A percentile compares a stretch with the other conserved stretches of the same genome.
Evolutionary conservation across 2,888 invertebrate genomes (phyloP).

Genomic region (Aspidapion aeneum): DNA sequence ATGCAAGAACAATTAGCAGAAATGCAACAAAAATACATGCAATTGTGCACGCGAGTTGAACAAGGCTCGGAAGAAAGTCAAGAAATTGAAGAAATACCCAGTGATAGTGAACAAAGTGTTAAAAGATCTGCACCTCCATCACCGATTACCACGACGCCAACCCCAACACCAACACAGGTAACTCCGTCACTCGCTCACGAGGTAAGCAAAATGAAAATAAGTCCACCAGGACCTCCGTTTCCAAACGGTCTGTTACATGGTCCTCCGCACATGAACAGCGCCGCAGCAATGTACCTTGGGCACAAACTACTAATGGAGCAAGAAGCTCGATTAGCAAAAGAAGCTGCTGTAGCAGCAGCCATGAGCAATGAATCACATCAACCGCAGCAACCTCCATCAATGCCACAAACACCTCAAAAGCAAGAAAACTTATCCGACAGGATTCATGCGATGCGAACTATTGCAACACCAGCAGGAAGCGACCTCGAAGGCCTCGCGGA

Average conservation of each 20-base stretch:
- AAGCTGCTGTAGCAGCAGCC: constrained; percentile 57
- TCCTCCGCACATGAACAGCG: constrained; percentile 50
- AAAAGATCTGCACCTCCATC: constrained; percentile 54
- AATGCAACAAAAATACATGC: constrained; percentile 89
- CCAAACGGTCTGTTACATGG: constrained; percentile 46
- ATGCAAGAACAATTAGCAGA: constrained; percentile 88
- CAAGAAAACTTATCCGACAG: constrained; percentile 75
- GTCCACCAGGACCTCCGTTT: constrained; percentile 50
- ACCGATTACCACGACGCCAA: constrained; percentile 51
- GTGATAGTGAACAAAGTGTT: constrained; percentile 62
- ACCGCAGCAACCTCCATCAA: constrained; percentile 32
- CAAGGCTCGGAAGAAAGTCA: constrained; percentile 73
- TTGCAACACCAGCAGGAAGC: constrained; percentile 63
- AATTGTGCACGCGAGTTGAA: constrained; percentile 82
- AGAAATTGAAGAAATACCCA: constrained; percentile 69
- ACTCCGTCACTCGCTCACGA: constrained; percentile 38
- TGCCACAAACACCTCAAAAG: constrained; percentile 42
- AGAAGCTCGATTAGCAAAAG: constrained; percentile 69
- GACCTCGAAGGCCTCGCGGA: constrained; percentile 90
- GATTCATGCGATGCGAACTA: constrained; percentile 70
- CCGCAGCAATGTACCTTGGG: constrained; percentile 69
- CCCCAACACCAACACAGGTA: constrained; percentile 47
- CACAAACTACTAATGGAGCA: constrained; percentile 78
- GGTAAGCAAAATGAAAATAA: constrained; percentile 48
- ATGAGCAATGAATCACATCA: constrained; percentile 54